Evolutionary conservation across 2,888 invertebrate species (phyloP).

Genomic region (Hoplodrina ambigua): DNA sequence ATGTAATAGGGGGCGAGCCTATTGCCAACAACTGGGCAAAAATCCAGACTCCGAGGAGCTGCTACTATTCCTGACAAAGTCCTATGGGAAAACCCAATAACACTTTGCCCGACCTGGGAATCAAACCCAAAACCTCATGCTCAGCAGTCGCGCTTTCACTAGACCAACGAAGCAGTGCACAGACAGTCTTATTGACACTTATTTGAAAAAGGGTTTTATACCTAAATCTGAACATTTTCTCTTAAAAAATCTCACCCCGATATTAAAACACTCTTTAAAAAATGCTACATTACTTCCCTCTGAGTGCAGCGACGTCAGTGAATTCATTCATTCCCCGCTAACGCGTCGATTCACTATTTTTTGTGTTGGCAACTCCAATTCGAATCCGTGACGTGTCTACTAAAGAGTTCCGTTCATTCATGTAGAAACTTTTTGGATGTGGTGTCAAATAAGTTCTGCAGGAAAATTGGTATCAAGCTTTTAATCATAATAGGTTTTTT

Average conservation of each 20-base stretch:
- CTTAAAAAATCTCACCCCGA: not conserved
- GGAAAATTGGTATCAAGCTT: not conserved
- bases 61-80: no score
- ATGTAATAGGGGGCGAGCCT: no score
- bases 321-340: conserved; percentile 46
- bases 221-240: not conserved
- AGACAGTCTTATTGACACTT: no score
- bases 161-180: no score
- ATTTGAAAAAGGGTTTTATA: no score
- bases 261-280: conserved; percentile 21
- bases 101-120: no score
- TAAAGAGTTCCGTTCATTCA: conserved; percentile 53
- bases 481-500: no score
- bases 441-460: conserved; percentile 1
- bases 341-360: conserved; percentile 58
- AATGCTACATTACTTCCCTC: conserved; percentile 13
- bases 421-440: conserved; percentile 31
- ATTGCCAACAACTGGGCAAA: no score
- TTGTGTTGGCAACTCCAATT: conserved; percentile 61
- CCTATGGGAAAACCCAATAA: no score
- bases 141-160: no score
- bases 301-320: conserved; percentile 32
- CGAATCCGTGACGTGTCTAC: conserved; percentile 55
- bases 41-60: no score
- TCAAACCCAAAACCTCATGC: no score